phyloP scores from a whole-genome alignment of 2,113 vertebrate species.

The Notothenia coriiceps region DNA sequence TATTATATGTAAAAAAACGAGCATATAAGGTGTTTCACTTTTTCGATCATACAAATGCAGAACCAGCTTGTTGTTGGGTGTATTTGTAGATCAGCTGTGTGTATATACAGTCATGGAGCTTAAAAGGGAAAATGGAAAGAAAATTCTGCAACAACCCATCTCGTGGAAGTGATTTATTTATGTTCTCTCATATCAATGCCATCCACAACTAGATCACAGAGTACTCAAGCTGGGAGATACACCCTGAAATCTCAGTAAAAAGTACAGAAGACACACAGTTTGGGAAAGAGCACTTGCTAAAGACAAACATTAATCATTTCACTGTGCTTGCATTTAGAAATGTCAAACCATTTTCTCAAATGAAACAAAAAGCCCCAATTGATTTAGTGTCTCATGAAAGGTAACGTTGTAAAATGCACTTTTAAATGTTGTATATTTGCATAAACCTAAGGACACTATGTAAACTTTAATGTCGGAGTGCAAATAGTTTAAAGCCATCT shows the following conservation, averaged over 20 bases:
- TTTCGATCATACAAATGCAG: neutral
- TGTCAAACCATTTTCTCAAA: conserved; percentile 8
- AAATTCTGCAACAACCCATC: neutral
- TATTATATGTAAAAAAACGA: neutral
- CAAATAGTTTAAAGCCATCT: conserved; percentile 59
- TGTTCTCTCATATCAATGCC: conserved; percentile 32
- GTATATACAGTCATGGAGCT: neutral
- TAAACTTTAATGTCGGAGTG: conserved; percentile 59
- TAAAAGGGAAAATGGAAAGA: neutral
- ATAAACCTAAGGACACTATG: conserved; percentile 44
- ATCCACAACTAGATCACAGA: conserved; percentile 38
- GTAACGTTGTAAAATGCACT: conserved; percentile 6
- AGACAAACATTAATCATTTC: conserved; percentile 32
- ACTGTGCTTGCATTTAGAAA: conserved; percentile 24
- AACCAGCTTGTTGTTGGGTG: neutral
- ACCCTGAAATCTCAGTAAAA: conserved; percentile 40
- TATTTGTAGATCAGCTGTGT: neutral
- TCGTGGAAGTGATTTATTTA: conserved; percentile 37
- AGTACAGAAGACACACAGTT: conserved; percentile 19
- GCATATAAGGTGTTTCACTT: too few relatives aligned
- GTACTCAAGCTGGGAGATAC: conserved; percentile 21
- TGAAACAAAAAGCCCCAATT: neutral
- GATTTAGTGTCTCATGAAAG: neutral
- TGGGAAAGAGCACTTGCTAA: conserved; percentile 19
- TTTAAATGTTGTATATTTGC: conserved; percentile 22